phyloP scores from a whole-genome alignment of 2,797 vertebrate genomes.

The Pipistrellus pygmaeus region DNA sequence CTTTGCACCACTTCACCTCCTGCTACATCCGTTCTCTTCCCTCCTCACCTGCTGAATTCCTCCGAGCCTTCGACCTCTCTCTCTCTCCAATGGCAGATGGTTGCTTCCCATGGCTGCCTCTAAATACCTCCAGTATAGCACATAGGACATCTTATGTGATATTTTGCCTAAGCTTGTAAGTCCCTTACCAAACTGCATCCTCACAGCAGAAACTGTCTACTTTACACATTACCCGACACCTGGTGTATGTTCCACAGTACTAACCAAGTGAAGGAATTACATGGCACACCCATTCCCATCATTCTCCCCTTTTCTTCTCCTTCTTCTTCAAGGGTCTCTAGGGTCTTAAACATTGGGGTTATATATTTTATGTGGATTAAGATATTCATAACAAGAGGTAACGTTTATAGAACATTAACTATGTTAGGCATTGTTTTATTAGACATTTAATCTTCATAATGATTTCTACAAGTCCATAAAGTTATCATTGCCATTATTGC shows the following conservation, averaged over 20 bases:
- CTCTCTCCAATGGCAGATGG: neutral
- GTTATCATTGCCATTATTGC: neutral
- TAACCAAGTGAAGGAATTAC: neutral
- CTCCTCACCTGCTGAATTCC: neutral
- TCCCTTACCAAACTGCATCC: neutral
- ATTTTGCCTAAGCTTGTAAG: neutral
- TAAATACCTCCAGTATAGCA: neutral
- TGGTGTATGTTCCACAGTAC: neutral
- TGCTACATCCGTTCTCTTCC: rapidly evolving
- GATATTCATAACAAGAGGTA: neutral
- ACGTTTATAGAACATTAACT: neutral
- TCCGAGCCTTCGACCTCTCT: neutral
- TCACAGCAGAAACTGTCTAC: neutral
- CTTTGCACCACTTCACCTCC: neutral
- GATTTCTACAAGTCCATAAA: neutral
- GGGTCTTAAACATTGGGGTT: neutral
- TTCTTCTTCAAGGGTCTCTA: neutral
- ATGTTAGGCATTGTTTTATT: neutral
- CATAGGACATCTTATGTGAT: rapidly evolving
- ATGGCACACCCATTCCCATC: neutral
- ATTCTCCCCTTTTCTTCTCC: neutral
- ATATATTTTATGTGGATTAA: neutral
- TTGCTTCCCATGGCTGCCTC: neutral
- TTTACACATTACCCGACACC: neutral
- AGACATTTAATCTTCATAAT: neutral